phyloP scores from a whole-genome alignment of 2,888 invertebrate species.

The Eurytoma californica region DNA sequence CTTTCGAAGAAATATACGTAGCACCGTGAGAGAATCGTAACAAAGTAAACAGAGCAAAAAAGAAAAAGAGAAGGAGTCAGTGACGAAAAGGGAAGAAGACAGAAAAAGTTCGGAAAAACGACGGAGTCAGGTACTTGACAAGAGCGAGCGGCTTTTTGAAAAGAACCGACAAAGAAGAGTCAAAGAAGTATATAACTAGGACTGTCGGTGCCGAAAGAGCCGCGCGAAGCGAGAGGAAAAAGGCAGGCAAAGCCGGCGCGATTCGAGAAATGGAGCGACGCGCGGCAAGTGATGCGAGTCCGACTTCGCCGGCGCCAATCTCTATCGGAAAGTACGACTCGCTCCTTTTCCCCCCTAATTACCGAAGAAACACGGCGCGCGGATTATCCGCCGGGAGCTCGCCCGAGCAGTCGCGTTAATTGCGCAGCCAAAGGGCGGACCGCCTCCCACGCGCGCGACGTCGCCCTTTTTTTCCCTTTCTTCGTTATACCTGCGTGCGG shows the following conservation, averaged over 20 bases:
- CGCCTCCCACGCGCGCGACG: not conserved
- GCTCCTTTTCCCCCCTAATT: slow-evolving; percentile 27
- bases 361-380: slow-evolving; percentile 36
- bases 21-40: not conserved
- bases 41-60: not conserved
- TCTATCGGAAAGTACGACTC: slow-evolving; percentile 37
- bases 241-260: not conserved
- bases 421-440: slow-evolving; percentile 2
- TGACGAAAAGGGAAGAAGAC: not conserved
- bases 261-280: slow-evolving; percentile 17
- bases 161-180: slow-evolving; percentile 36
- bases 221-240: not conserved
- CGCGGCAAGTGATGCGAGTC: slow-evolving; percentile 45
- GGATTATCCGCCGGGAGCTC: slow-evolving; percentile 31
- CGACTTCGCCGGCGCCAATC: slow-evolving; percentile 35
- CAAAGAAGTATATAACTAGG: slow-evolving; percentile 41
- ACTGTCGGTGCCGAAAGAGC: not conserved
- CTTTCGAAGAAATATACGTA: not conserved
- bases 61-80: not conserved
- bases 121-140: slow-evolving; percentile 15
- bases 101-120: slow-evolving; percentile 1
- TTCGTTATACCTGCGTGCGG: not conserved
- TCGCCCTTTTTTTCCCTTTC: not conserved
- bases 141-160: slow-evolving; percentile 20
- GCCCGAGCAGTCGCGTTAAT: slow-evolving; percentile 27